Percentiles rank a stretch among this genome's conserved stretches.
These are phyloP conservation scores for Callorhinus ursinus DNA, from an alignment of 2,113 vertebrate genomes.

Conservation along the genomic window DNA sequence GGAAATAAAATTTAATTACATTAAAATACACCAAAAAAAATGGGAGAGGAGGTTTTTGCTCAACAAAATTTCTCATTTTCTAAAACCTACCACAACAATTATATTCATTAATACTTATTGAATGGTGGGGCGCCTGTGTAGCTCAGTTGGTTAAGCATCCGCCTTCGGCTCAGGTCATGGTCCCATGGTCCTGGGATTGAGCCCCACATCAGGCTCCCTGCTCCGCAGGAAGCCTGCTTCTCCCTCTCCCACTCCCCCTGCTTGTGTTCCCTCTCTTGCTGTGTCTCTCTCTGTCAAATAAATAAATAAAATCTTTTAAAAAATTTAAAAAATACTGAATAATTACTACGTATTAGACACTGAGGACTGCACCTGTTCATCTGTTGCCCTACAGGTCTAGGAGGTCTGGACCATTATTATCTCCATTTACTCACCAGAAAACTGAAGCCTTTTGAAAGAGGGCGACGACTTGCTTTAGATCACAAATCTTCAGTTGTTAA, in stretches of 20 bases:
- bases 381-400: neutral
- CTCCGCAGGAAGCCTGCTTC: neutral
- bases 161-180: neutral
- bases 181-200: neutral
- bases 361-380: neutral
- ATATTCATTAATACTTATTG: too few relatives aligned
- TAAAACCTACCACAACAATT: neutral
- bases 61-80: neutral
- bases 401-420: too few relatives aligned
- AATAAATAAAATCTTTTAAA: neutral
- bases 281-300: neutral
- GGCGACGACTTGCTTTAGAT: neutral
- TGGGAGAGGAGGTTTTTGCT: neutral
- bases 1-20: constrained; percentile 40
- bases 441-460: neutral
- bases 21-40: neutral
- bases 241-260: neutral
- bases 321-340: neutral
- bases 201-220: neutral
- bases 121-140: neutral
- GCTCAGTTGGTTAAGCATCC: neutral
- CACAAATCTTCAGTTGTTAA: neutral
- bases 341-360: fast-evolving
- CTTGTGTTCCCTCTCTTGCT: neutral
- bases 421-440: neutral